phyloP scores from a whole-genome alignment of 2,888 invertebrate species.

The Lithophane ornitopus region DNA sequence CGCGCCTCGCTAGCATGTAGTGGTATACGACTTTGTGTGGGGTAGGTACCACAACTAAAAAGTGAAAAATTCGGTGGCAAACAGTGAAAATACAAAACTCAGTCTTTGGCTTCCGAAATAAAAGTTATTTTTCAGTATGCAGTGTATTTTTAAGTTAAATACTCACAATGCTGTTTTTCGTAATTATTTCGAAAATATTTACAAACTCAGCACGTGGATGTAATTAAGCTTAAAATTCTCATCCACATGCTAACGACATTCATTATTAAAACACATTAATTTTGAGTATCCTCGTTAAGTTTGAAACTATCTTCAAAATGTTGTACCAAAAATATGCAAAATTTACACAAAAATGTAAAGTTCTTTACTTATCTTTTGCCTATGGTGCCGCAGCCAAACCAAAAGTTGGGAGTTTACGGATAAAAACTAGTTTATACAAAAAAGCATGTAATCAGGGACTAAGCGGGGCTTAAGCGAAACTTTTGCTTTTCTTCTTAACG shows the following conservation, averaged over 20 bases:
- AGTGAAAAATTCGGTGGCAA: too few relatives aligned
- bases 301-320: constrained; percentile 9
- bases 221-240: not conserved
- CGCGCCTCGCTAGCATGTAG: too few relatives aligned
- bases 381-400: constrained; percentile 2
- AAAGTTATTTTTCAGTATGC: too few relatives aligned
- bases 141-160: too few relatives aligned
- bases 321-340: constrained; percentile 10
- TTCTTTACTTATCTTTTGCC: not conserved
- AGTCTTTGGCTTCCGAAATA: too few relatives aligned
- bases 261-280: constrained; percentile 25
- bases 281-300: constrained; percentile 20
- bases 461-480: constrained; percentile 43
- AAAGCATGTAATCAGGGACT: constrained; percentile 50
- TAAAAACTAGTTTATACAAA: constrained; percentile 47
- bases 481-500: constrained; percentile 48
- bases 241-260: constrained; percentile 3
- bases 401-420: constrained; percentile 9
- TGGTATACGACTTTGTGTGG: too few relatives aligned
- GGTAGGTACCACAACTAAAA: too few relatives aligned
- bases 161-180: not conserved
- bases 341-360: not conserved
- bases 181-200: not conserved
- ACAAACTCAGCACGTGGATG: not conserved
- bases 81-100: too few relatives aligned